Conservation (phyloP, 2,113 vertebrate genomes). For the Trichomycterus rosablanca region DNA sequence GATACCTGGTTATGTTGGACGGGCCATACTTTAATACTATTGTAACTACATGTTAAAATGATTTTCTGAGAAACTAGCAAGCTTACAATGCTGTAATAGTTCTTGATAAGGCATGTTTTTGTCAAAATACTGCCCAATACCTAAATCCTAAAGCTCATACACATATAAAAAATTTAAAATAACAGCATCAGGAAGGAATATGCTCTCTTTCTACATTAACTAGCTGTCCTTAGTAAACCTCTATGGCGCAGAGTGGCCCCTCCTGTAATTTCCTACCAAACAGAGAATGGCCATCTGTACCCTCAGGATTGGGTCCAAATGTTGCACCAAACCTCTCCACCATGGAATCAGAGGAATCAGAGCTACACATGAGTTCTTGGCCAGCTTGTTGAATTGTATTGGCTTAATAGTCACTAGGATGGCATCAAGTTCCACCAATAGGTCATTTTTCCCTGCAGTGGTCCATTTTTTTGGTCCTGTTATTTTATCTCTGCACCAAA, state of each 20-base stretch:
- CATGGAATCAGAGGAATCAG: neutral
- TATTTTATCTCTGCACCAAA: too few relatives aligned
- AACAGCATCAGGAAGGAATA: neutral
- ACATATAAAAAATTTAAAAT: too few relatives aligned
- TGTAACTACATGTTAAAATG: too few relatives aligned
- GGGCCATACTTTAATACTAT: too few relatives aligned
- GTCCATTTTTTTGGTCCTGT: too few relatives aligned
- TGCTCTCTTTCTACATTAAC: neutral
- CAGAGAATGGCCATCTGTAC: slow-evolving; percentile 13
- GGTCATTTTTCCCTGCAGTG: too few relatives aligned
- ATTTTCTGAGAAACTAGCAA: too few relatives aligned
- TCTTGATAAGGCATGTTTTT: too few relatives aligned
- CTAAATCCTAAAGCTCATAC: too few relatives aligned
- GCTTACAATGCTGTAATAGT: too few relatives aligned
- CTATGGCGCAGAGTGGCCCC: neutral
- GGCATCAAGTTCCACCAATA: slow-evolving; percentile 9
- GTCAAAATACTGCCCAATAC: too few relatives aligned
- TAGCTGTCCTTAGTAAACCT: neutral
- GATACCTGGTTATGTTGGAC: too few relatives aligned
- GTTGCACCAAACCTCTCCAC: neutral
- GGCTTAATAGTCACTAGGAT: neutral
- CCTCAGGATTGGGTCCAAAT: neutral
- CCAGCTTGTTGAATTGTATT: slow-evolving; percentile 9
- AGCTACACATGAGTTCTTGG: slow-evolving; percentile 5
- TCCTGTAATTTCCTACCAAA: neutral